A percentile compares a stretch with the other conserved stretches of the same genome.
Evolutionary conservation across 2,797 vertebrate genomes (phyloP).

Genomic region (Lates japonicus): DNA sequence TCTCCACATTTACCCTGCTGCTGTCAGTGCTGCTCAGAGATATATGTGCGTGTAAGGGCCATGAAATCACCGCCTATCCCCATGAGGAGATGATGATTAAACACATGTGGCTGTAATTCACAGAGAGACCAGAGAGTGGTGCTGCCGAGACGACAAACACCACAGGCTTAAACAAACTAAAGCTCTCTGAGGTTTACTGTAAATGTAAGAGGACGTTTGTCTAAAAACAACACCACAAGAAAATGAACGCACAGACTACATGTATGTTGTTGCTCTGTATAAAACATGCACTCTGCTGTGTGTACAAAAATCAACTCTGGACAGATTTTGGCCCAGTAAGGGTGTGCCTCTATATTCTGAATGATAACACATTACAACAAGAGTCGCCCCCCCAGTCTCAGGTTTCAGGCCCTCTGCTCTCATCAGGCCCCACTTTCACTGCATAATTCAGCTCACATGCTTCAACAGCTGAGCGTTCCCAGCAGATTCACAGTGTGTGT

Average conservation of each 20-base stretch:
- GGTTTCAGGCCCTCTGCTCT: slow-evolving; percentile 18
- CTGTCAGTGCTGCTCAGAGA: neutral
- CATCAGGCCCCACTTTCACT: neutral
- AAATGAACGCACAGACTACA: neutral
- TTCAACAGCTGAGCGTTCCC: slow-evolving; percentile 43
- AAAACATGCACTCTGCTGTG: neutral
- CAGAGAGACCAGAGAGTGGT: slow-evolving; percentile 41
- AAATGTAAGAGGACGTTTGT: neutral
- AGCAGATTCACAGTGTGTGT: slow-evolving; percentile 4
- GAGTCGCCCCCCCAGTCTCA: slow-evolving; percentile 17
- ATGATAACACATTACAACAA: slow-evolving; percentile 50
- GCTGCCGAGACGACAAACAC: slow-evolving; percentile 23
- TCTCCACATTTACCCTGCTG: neutral
- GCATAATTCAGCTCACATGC: slow-evolving; percentile 27
- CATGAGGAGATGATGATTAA: neutral
- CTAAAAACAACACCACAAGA: neutral
- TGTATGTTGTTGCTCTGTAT: neutral
- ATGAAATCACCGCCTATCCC: slow-evolving; percentile 23
- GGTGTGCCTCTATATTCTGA: slow-evolving; percentile 34
- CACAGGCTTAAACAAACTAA: neutral
- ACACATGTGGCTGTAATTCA: slow-evolving; percentile 43
- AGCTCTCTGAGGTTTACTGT: neutral
- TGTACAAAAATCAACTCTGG: neutral
- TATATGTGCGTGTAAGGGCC: neutral
- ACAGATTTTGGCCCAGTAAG: neutral